Evolutionary conservation across 2,113 vertebrate species (phyloP), one percentile per base, ranked within the genome.

Genomic region (Amazona vittata): DNA sequence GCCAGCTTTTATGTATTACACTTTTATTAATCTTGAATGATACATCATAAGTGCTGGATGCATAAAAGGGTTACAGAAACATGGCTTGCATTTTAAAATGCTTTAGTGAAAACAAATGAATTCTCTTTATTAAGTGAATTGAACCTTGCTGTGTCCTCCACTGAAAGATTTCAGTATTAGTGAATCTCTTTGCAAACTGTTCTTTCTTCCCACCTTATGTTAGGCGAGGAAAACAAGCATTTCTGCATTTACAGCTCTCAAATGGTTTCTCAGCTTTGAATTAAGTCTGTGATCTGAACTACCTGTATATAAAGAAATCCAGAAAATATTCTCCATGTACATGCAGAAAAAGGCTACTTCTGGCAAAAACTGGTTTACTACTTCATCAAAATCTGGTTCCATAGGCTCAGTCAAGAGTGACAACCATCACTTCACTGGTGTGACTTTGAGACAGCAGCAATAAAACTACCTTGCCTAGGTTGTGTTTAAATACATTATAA

Each of bases 51-150:
- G 64, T 53, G 41, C 71, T 80, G 82, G 78, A 76, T 0, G 9
- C 90, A 91, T 87, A 91, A 94, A 90, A 91, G 83, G 83, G 89
- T 89, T 97, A 91, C 10, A 2, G 86, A 93, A 95, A 92, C 93
- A 93, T 2, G 29, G 79, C 47, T 82, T 96, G 96, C 79, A 94
- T 95, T 95, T 96, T 90, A 93, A 92, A 95, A 53, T 15, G 82
- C 79, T 96, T 91, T 86, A 68, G 83, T 86, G 94, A 92, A 96
- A 96, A 94, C 85, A 93, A 93, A 95, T 64, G 88, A 94, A 93
- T 96, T 96, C 77, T 92, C 88, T 92, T 93, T 89, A 95, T 94
- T 96, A 92, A 96, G 76, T 89, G 92, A 95, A 94, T 26, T 95
- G 93, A 96, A 96, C 92, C 92, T 96, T 79, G 90, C 68, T 67